Evolutionary conservation across 2,888 invertebrate genomes (phyloP), one percentile per base, ranked within the genome.

Genomic region (Xylota segnis): DNA sequence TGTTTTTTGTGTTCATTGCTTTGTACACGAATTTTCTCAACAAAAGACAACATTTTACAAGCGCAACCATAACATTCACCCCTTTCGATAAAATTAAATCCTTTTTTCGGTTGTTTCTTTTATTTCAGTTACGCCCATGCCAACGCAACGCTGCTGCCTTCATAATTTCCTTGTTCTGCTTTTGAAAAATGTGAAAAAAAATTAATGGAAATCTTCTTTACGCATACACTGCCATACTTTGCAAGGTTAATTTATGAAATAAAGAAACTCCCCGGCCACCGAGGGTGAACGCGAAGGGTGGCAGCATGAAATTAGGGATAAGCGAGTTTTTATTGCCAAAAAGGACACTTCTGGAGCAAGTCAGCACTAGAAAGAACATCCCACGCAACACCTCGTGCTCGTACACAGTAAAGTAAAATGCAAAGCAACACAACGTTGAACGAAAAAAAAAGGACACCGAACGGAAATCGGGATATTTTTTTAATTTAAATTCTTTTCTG

Each of bases 251-350:
- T 86, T 86, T 86, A 75, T 75, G 71, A 68, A 75, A 75, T 47
- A 66, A 23, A 54, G 50, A 14, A 43, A 14, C 40, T 74, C 12
- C 32, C 56, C n/a, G 14, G 43, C n/a, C 32, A 23, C 18, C 14
- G 43, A 23, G 52, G 32, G 34, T 37, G 45, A 65, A 59, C 10
- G 12, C 7, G 45, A 45, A 23, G 27, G 27, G 10, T 63, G 56
- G 54, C 45, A 71, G 54, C 45, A 71, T n/a, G 40, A 59, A 75
- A 81, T 81, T 81, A 76, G 34, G 68, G 76, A 86, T 81, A 86
- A 86, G 76, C 75, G 81, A 66, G 45, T 86, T 82, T 86, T 86
- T 82, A 81, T 86, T 75, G 52, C 66, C 65, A 72, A 71, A 79
- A 76, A 61, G 81, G 84, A 82, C 84, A 81, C 66, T 74, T 59